phyloP scores from a whole-genome alignment of 2,797 vertebrate species.

The Sphaeramia orbicularis region DNA sequence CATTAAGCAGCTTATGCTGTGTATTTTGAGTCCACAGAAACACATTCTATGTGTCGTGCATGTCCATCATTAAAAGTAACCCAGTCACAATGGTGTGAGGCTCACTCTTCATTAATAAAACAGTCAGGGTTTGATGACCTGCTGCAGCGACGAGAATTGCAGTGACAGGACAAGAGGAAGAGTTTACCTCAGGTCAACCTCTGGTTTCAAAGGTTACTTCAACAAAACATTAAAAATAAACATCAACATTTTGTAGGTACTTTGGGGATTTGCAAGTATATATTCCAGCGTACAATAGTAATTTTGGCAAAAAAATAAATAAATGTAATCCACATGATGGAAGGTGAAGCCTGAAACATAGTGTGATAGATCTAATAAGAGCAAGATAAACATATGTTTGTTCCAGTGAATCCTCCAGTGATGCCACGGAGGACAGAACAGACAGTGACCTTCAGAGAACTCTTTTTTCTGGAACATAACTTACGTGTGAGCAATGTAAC shows the following conservation, averaged over 20 bases:
- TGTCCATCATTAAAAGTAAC: conserved; percentile 13
- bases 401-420: neutral
- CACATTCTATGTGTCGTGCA: neutral
- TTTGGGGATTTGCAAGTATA: neutral
- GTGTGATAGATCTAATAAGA: neutral
- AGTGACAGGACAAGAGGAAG: conserved; percentile 7
- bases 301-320: no score
- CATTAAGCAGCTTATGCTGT: neutral
- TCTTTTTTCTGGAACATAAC: neutral
- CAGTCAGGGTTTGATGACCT: conserved; percentile 68
- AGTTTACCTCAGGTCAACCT: conserved; percentile 39
- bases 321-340: no score
- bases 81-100: conserved; percentile 36
- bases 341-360: neutral
- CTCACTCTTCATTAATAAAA: conserved; percentile 87
- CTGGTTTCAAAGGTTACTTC: conserved; percentile 1
- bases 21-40: conserved; percentile 13
- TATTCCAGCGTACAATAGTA: neutral
- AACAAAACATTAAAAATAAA: neutral
- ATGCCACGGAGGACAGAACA: neutral
- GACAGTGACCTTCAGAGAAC: neutral
- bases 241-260: neutral
- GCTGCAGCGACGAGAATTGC: conserved; percentile 20
- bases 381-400: neutral
- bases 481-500: conserved; percentile 1